phyloP scores from a whole-genome alignment of 37 sponge, comb jelly and placozoan genomes.

The Ianthella basta region DNA sequence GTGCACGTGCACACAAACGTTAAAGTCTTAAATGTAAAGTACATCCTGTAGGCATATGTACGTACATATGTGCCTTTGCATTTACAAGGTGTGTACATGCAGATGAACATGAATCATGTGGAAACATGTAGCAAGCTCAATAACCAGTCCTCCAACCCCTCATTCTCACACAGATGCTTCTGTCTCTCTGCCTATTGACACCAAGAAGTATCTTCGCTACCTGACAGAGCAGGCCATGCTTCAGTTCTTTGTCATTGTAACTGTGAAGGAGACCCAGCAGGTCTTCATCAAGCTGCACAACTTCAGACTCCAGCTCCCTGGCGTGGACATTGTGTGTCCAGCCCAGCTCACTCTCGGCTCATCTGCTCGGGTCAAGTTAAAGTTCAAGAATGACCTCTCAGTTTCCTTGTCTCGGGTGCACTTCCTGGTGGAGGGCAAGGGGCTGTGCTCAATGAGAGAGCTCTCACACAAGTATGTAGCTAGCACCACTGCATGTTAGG shows the following conservation, averaged over 20 bases:
- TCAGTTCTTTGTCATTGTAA: conserved; percentile 74
- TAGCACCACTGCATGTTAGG: too few species aligned
- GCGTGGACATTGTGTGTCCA: conserved; percentile 46
- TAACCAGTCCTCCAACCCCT: neutral
- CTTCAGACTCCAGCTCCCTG: conserved; percentile 49
- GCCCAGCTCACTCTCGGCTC: conserved; percentile 38
- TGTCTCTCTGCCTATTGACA: conserved; percentile 61
- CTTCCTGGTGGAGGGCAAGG: conserved; percentile 63
- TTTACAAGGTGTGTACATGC: neutral
- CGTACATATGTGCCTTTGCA: neutral
- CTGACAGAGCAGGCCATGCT: conserved; percentile 66
- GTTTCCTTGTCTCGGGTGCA: conserved; percentile 53
- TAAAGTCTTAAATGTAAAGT: neutral
- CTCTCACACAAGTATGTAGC: conserved; percentile 80
- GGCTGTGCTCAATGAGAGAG: conserved; percentile 71
- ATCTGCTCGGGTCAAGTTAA: conserved; percentile 48
- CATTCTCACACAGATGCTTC: conserved; percentile 54
- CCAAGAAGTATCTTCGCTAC: conserved; percentile 59
- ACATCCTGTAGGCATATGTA: neutral
- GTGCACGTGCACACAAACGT: neutral
- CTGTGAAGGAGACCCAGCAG: conserved; percentile 70
- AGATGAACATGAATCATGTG: too few species aligned
- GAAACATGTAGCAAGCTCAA: too few species aligned
- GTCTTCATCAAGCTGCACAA: conserved; percentile 54
- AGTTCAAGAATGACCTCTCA: conserved; percentile 56